These are phyloP conservation scores for Andrena praecox DNA, from an alignment of 2,888 invertebrate species.

Conservation along the genomic window DNA sequence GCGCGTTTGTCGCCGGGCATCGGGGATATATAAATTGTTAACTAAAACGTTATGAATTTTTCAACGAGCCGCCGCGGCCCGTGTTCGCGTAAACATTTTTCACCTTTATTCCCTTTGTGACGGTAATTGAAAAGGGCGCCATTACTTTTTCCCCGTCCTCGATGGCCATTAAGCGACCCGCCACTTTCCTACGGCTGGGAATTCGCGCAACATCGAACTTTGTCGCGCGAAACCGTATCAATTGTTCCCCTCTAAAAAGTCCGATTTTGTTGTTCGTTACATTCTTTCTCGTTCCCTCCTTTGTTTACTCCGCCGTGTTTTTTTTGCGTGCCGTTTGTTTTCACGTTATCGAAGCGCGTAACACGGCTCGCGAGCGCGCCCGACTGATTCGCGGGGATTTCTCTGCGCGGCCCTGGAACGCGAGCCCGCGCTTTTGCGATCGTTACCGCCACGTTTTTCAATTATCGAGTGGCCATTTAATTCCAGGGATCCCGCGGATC, in stretches of 20 bases:
- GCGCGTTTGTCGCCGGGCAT: conserved; percentile 34
- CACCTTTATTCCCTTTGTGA: conserved; percentile 20
- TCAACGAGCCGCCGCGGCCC: background rate
- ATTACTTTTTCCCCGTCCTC: conserved; percentile 25
- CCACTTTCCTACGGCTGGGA: conserved; percentile 6
- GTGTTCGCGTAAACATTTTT: conserved; percentile 23
- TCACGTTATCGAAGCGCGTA: conserved; percentile 3
- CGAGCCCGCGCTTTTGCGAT: conserved; percentile 3
- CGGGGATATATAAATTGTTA: conserved; percentile 47
- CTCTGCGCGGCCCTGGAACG: background rate
- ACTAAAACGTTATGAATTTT: conserved; percentile 45
- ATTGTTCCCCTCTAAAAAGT: conserved; percentile 25
- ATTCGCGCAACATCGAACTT: conserved; percentile 29
- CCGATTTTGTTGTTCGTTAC: conserved; percentile 19
- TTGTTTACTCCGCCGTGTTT: background rate
- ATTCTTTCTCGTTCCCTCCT: too few species aligned
- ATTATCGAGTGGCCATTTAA: background rate
- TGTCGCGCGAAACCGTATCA: conserved; percentile 45
- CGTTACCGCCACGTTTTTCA: conserved; percentile 36
- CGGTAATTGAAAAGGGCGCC: conserved; percentile 43
- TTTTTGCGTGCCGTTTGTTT: conserved; percentile 11
- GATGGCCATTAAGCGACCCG: conserved; percentile 35
- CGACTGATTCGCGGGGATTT: conserved; percentile 20
- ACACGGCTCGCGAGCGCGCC: background rate
- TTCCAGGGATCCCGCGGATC: background rate